These are phyloP conservation scores for Desoria tigrina DNA, from an alignment of 2,888 invertebrate genomes.

Conservation along the genomic window DNA sequence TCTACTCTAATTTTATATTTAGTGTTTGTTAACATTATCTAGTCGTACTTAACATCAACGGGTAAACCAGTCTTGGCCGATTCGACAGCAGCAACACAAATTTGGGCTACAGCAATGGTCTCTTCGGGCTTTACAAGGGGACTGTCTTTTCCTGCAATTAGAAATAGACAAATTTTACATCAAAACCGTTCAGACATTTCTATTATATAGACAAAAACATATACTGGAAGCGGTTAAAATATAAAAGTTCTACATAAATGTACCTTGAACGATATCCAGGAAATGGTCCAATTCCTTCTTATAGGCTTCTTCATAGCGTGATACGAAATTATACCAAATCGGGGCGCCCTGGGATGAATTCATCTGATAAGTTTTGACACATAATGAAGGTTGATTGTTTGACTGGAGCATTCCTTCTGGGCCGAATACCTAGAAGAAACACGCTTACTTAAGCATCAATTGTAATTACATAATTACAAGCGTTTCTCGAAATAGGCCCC, in stretches of 20 bases:
- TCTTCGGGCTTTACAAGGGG: slow-evolving; percentile 60
- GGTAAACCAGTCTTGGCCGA: slow-evolving; percentile 62
- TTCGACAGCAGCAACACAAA: slow-evolving; percentile 64
- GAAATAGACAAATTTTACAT: slow-evolving; percentile 54
- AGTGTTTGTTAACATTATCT: neutral
- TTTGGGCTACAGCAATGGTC: slow-evolving; percentile 61
- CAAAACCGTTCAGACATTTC: neutral
- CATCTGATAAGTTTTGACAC: slow-evolving; percentile 57
- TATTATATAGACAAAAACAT: slow-evolving; percentile 24
- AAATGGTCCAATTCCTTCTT: slow-evolving; percentile 65
- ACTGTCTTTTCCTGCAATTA: slow-evolving; percentile 57
- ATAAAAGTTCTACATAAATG: too few species aligned
- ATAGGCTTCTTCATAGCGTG: slow-evolving; percentile 63
- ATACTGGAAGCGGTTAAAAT: neutral
- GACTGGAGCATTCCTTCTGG: slow-evolving; percentile 63
- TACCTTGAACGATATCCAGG: slow-evolving; percentile 63
- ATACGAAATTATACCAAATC: slow-evolving; percentile 66
- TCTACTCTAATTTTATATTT: neutral
- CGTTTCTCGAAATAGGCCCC: too few species aligned
- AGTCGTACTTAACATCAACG: slow-evolving; percentile 59
- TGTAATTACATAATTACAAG: too few species aligned
- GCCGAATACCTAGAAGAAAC: too few species aligned
- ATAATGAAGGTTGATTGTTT: slow-evolving; percentile 62
- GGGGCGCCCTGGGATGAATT: slow-evolving; percentile 57
- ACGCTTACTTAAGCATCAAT: too few species aligned